Conservation (phyloP, 2,888 invertebrate species). For the Leptinotarsa tumamoca region DNA sequence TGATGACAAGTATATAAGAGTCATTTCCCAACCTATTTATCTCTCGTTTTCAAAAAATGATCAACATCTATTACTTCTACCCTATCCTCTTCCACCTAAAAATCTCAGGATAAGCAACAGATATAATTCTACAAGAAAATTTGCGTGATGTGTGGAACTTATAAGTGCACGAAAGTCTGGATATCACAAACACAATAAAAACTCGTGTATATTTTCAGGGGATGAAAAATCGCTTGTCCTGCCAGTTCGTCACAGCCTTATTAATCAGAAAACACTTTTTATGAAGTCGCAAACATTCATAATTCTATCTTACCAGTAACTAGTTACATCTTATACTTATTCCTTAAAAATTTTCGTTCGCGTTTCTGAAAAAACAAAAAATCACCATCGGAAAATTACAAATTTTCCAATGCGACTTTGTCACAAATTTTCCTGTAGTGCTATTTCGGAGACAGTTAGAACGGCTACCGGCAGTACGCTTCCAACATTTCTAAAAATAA, state of each 20-base stretch:
- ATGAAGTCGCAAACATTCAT: no score
- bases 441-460: constrained; percentile 24
- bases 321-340: not conserved
- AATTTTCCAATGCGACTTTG: constrained; percentile 16
- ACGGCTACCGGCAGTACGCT: constrained; percentile 75
- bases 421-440: constrained; percentile 46
- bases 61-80: not conserved
- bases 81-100: not conserved
- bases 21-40: not conserved
- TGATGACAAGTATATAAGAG: no score
- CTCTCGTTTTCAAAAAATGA: not conserved
- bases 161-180: not conserved
- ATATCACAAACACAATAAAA: constrained; percentile 4
- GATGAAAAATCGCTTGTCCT: constrained; percentile 32
- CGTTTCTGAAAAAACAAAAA: not conserved
- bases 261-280: constrained; percentile 21
- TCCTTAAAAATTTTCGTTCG: not conserved
- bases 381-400: not conserved
- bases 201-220: constrained; percentile 1
- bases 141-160: constrained; percentile 28
- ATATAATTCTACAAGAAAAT: constrained; percentile 45
- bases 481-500: constrained; percentile 97
- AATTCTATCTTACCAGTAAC: constrained; percentile 10
- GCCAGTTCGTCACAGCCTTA: constrained; percentile 43
- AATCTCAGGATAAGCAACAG: not conserved